phyloP scores from a whole-genome alignment of 2,113 vertebrate species.

The Nycticorax nycticorax region DNA sequence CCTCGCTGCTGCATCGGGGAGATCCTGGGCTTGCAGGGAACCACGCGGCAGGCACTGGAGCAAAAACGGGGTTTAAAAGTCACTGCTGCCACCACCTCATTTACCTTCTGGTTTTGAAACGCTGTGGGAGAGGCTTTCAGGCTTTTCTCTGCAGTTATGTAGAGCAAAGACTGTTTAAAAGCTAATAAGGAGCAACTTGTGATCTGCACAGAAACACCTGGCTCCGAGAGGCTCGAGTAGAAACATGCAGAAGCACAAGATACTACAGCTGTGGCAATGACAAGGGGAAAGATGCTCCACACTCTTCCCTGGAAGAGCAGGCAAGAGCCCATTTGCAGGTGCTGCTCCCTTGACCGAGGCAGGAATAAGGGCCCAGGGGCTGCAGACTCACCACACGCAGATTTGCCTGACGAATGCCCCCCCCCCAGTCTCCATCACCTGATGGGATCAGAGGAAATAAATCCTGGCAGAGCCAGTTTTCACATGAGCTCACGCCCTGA shows the following conservation, averaged over 20 bases:
- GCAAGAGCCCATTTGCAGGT: not conserved
- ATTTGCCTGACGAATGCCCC: not conserved
- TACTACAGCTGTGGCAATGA: not conserved
- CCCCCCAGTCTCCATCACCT: not conserved
- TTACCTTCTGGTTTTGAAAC: not conserved
- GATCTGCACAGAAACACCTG: not conserved
- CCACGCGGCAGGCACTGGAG: not conserved
- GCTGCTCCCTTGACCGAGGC: not conserved
- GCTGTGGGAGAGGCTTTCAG: not conserved
- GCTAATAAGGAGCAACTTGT: not conserved
- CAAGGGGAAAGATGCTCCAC: not conserved
- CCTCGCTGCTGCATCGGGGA: not conserved
- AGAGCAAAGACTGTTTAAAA: not conserved
- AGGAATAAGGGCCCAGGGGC: not conserved
- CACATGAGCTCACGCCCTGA: slow-evolving; percentile 16
- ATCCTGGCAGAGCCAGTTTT: slow-evolving; percentile 10
- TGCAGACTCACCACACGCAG: not conserved
- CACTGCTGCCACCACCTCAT: not conserved
- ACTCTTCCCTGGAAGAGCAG: not conserved
- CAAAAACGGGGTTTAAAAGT: not conserved
- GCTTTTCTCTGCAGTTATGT: not conserved
- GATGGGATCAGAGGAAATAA: slow-evolving; percentile 4
- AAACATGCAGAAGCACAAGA: not conserved
- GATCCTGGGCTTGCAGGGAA: not conserved
- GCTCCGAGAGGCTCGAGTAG: not conserved